Evolutionary conservation across 2,113 vertebrate species (phyloP), one percentile per base, ranked within the genome.

Genomic region (Bubo scandiacus): DNA sequence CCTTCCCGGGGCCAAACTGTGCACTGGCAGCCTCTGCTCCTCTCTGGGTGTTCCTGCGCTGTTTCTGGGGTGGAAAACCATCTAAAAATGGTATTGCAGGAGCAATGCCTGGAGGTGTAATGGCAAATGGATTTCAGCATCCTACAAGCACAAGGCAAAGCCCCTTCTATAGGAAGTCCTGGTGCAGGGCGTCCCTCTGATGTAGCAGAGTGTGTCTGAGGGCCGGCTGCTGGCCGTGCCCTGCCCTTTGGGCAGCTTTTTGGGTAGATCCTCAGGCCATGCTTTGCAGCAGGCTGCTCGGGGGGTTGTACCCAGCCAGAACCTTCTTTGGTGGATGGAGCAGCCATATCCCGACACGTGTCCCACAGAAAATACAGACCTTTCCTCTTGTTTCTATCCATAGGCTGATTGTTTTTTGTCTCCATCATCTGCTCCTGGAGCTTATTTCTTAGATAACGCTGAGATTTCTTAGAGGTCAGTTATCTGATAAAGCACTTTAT

Each of bases 81-180:
- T 1, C 30, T 4, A 3, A 7, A 5, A 51, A 3, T 0, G 55
- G 32, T 18, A 5, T 7, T 18, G 30, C 3, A 0, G 0, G 11
- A 19, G 49, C 20, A 7, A 1, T 5, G 19, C 0, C 2, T 3
- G 12, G 5, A 4, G 1, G 7, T 1, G 23, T 8, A 12, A 0
- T 0, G 16, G 16, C 13, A 18, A 1, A 4, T 1, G 26, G 34
- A 14, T 25, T 12, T 42, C 26, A 27, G 29, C 49, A 1, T 19
- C 57, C 85, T 6, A 3, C 32, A 1, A 14, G 57, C 15, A 3
- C 40, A 3, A 45, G 3, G 3, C 26, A 2, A 51, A 74, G 51
- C 4, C 74, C 18, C 30, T 47, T 47, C 20, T 21, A 19, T 47
- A n/a, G 11, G 58, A 34, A 16, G n/a, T 9, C 26, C 27, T 4